A percentile compares a stretch with the other conserved stretches of the same genome.
These are phyloP conservation scores for Lytechinus pictus DNA, from an alignment of 35 echinoderm and acorn worm species.

Conservation along the genomic window DNA sequence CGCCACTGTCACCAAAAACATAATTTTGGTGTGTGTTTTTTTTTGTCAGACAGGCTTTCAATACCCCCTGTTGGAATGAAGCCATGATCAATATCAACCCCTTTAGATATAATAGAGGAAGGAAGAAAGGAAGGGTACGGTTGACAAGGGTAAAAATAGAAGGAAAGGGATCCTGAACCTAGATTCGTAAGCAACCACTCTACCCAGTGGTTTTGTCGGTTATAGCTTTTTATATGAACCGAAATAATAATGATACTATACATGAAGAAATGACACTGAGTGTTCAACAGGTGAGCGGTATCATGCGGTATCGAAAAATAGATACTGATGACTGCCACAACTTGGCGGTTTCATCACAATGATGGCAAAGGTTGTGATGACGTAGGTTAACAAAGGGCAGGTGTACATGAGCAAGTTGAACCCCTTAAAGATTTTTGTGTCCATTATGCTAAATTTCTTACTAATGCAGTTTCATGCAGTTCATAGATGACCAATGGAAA, in stretches of 20 bases:
- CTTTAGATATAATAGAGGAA: neutral
- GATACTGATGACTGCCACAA: neutral
- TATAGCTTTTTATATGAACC: neutral
- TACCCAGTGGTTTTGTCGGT: neutral
- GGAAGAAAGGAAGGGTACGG: neutral
- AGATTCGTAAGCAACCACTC: neutral
- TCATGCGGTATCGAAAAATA: neutral
- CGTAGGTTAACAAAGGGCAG: neutral
- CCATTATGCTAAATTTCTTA: no score
- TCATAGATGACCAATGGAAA: no score
- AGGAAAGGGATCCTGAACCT: neutral
- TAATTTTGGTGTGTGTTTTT: neutral
- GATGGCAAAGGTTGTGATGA: no score
- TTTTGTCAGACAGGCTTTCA: neutral
- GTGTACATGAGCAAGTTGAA: neutral
- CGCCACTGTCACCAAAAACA: neutral
- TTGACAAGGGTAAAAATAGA: neutral
- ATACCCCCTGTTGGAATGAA: neutral
- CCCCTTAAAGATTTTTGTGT: no score
- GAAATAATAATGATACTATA: neutral
- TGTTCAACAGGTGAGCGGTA: neutral
- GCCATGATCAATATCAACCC: neutral
- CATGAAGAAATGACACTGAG: neutral
- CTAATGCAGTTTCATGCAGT: no score
- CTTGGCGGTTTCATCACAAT: no score